phyloP scores from a whole-genome alignment of 1,140 invertebrate genomes.

The Nephila pilipes region DNA sequence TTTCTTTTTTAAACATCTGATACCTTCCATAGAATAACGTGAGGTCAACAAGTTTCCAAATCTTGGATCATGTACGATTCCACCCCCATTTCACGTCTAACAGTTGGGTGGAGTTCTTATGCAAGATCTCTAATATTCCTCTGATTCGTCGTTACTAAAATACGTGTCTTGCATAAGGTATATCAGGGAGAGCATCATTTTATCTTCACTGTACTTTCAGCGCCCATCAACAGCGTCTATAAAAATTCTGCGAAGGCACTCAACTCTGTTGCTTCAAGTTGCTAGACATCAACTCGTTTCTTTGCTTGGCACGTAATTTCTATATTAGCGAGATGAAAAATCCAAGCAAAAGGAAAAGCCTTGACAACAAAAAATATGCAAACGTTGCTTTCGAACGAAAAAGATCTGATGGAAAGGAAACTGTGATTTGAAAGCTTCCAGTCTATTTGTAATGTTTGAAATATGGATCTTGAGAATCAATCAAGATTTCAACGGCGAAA shows the following conservation, averaged over 20 bases:
- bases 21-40: not conserved
- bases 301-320: conserved; percentile 17
- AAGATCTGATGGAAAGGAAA: too few relatives aligned
- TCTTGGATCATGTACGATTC: conserved; percentile 5
- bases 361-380: not conserved
- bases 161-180: conserved; percentile 17
- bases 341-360: not conserved
- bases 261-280: not conserved
- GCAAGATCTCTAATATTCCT: conserved; percentile 1
- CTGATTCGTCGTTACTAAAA: conserved; percentile 8
- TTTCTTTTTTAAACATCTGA: not conserved
- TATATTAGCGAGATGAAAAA: not conserved
- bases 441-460: too few relatives aligned
- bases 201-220: not conserved
- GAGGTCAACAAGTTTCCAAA: conserved; percentile 30
- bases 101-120: conserved; percentile 34
- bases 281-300: not conserved
- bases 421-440: too few relatives aligned
- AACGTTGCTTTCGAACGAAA: not conserved
- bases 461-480: too few relatives aligned
- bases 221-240: not conserved
- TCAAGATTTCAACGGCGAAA: too few relatives aligned
- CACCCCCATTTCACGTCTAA: conserved; percentile 7
- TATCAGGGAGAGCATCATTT: not conserved
- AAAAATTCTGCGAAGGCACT: not conserved